Evolutionary conservation across 1,140 invertebrate species (phyloP).

Genomic region (Coboldia fuscipes): DNA sequence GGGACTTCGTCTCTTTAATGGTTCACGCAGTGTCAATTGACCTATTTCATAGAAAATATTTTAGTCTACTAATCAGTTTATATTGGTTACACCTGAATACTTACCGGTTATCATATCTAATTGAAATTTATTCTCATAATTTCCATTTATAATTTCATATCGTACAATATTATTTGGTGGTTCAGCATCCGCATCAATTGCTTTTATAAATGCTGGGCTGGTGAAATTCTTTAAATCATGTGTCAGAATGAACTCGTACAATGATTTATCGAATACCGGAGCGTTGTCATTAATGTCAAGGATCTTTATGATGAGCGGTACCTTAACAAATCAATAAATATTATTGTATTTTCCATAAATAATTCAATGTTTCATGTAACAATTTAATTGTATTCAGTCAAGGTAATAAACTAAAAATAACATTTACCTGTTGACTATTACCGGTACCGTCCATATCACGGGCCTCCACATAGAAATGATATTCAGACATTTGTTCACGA

Average conservation of each 20-base stretch:
- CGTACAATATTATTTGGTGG: conserved; percentile 68
- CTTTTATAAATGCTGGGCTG: conserved; percentile 46
- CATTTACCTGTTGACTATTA: conserved; percentile 28
- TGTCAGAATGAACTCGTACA: conserved; percentile 65
- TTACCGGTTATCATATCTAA: conserved; percentile 58
- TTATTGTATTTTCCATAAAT: not conserved
- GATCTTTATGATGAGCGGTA: conserved; percentile 48
- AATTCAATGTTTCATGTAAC: not conserved
- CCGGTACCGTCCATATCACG: conserved; percentile 65
- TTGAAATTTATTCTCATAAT: conserved; percentile 56
- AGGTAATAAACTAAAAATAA: not conserved
- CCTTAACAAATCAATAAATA: conserved; percentile 15
- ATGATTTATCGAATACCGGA: conserved; percentile 54
- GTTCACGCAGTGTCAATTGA: conserved; percentile 25
- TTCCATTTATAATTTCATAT: conserved; percentile 64
- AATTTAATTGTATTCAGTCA: not conserved
- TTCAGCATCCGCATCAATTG: conserved; percentile 59
- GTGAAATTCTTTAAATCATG: conserved; percentile 50
- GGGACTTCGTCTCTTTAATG: conserved; percentile 27
- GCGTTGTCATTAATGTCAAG: conserved; percentile 74
- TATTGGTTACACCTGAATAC: conserved; percentile 4
- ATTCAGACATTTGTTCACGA: conserved; percentile 52
- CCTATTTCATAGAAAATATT: conserved; percentile 14
- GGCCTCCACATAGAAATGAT: conserved; percentile 63
- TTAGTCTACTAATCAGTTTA: not conserved